A percentile compares a stretch with the other conserved stretches of the same genome.
Evolutionary conservation across 2,797 vertebrate species (phyloP).

Genomic region (Eutrigla gurnardus): DNA sequence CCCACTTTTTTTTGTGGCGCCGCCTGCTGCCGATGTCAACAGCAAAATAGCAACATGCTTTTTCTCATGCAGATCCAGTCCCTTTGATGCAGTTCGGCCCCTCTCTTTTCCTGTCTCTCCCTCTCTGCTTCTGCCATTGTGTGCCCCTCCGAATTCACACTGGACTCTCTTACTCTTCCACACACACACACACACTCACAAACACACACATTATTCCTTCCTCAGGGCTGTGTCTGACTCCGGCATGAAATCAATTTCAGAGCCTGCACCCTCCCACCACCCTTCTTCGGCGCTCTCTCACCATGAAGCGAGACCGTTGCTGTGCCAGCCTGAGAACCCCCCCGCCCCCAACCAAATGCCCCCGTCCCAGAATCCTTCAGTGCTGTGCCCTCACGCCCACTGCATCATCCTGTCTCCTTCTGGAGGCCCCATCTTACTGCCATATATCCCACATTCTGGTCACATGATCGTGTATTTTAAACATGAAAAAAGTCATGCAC

Average conservation of each 20-base stretch:
- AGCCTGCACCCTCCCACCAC: conserved; percentile 67
- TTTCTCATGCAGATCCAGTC: conserved; percentile 73
- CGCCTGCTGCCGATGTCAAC: conserved; percentile 53
- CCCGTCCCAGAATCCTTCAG: conserved; percentile 61
- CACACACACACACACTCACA: conserved; percentile 31
- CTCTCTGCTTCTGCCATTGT: conserved; percentile 64
- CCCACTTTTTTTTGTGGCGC: conserved; percentile 33
- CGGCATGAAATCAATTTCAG: conserved; percentile 83
- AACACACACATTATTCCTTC: conserved; percentile 59
- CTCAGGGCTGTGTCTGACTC: conserved; percentile 77
- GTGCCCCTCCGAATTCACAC: conserved; percentile 59
- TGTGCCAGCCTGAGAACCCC: conserved; percentile 74
- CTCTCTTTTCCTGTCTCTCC: conserved; percentile 53
- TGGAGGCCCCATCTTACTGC: neutral
- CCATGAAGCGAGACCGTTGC: conserved; percentile 78
- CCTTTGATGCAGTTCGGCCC: conserved; percentile 70
- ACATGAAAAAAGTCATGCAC: conserved; percentile 18
- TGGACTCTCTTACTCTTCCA: conserved; percentile 52
- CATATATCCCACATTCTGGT: neutral
- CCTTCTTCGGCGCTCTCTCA: conserved; percentile 68
- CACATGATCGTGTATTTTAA: neutral
- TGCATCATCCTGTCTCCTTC: conserved; percentile 5
- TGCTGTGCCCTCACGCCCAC: conserved; percentile 25
- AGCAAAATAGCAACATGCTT: conserved; percentile 61
- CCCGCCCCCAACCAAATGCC: conserved; percentile 48